Conservation (phyloP, 2,888 invertebrate genomes). For the Noctua pronuba region DNA sequence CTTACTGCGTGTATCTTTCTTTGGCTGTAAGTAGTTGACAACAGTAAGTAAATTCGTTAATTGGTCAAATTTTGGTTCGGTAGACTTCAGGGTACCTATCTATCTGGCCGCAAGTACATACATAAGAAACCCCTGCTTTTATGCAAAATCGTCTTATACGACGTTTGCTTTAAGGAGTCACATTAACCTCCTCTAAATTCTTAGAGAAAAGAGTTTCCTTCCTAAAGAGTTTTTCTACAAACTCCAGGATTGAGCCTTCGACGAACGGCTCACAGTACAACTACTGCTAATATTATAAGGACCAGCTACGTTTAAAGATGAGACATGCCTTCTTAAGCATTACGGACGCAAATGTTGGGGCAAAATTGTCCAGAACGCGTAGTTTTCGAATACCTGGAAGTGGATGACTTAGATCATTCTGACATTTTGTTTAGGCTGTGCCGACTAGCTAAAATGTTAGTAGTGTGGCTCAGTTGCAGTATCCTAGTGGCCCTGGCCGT, state of each 20-base stretch:
- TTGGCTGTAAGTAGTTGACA: slow-evolving; percentile 1
- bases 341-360: neutral
- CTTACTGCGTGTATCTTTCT: neutral
- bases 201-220: too few species aligned
- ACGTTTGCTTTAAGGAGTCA: neutral
- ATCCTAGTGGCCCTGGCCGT: slow-evolving; percentile 14
- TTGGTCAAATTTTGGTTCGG: neutral
- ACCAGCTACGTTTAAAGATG: neutral
- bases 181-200: neutral
- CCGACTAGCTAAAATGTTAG: neutral
- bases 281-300: neutral
- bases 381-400: neutral
- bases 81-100: neutral
- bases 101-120: neutral
- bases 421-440: neutral
- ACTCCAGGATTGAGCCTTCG: neutral
- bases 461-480: neutral
- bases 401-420: neutral
- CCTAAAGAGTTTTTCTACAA: neutral
- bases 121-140: neutral
- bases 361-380: neutral
- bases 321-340: neutral
- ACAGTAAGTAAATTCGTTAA: neutral
- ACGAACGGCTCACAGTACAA: neutral
- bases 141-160: neutral